Base-by-base conservation (phyloP, 2,888 invertebrate genomes). In the Troides aeacus region DNA sequence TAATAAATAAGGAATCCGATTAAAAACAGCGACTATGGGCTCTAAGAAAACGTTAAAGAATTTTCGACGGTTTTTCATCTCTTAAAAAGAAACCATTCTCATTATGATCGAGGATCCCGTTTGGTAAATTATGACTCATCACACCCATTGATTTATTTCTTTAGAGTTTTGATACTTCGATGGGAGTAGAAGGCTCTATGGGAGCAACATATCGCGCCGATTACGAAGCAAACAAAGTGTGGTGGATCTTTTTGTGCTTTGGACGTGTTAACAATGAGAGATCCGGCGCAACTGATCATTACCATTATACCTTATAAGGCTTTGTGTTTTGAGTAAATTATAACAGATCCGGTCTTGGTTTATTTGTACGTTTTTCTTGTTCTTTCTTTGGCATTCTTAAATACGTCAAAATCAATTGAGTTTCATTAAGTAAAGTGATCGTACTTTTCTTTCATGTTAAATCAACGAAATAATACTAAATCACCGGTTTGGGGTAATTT, bases 321-420 rank as follows among this genome's bases (percentile, higher is more conserved):
- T 90, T 92, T 92, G 92, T 92, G 87, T 92, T 92, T 92, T 92
- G 91, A 90, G 92, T 92, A 91, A 92, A 92, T 92, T 92, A 92
- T 92, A 92, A 91, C 90, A 90, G 88, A 83, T 83, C 83, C 64
- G 84, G 82, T 84, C 84, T 85, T 86, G 83, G 82, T 83, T 86
- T 87, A 66, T 70, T 88, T 86, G 86, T 88, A 84, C 83, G 86
- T 88, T 84, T 84, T 82, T 85, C 84, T 86, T 83, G 81, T 77
- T 21, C 21, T 21, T 21, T 21, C 21, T 21, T 21, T 78, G 77
- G 79, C 77, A 77, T 77, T 77, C 82, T 80, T 81, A 80, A 79
- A 80, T 82, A 77, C 80, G 79, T 73, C 71, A 72, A 74, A 74
- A 76, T 88, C 89, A 89, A 89, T 87, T 79, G 84, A 72, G 81